Evolutionary conservation across 1,140 invertebrate species (phyloP).

Genomic region (Araneus ventricosus): DNA sequence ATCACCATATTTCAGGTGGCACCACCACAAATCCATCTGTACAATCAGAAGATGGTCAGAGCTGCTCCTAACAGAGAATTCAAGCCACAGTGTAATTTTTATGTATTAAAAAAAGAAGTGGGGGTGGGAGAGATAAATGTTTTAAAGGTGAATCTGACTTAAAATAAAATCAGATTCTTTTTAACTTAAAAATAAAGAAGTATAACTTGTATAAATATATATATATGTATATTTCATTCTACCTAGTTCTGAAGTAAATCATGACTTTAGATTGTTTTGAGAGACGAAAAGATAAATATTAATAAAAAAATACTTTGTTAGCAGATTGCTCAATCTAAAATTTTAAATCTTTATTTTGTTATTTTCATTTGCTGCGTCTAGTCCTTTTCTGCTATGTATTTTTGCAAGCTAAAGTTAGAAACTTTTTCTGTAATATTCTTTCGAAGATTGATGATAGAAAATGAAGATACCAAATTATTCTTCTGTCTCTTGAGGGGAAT

Average conservation of each 20-base stretch:
- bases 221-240: not conserved
- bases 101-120: not conserved
- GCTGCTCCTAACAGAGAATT: constrained; percentile 51
- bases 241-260: not conserved
- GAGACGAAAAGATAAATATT: not conserved
- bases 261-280: not conserved
- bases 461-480: too few species aligned
- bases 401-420: too few species aligned
- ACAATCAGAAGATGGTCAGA: constrained; percentile 66
- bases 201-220: not conserved
- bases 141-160: not conserved
- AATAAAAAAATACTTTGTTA: not conserved
- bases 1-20: not conserved
- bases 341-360: not conserved
- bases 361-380: too few species aligned
- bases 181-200: not conserved
- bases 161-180: not conserved
- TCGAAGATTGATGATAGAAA: too few species aligned
- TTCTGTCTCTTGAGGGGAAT: too few species aligned
- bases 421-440: too few species aligned
- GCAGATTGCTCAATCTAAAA: not conserved
- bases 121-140: not conserved
- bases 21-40: constrained; percentile 12
- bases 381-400: too few species aligned
- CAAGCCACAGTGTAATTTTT: not conserved